Evolutionary conservation across 2,888 invertebrate species (phyloP).

Genomic region (Aphodius sticticus): DNA sequence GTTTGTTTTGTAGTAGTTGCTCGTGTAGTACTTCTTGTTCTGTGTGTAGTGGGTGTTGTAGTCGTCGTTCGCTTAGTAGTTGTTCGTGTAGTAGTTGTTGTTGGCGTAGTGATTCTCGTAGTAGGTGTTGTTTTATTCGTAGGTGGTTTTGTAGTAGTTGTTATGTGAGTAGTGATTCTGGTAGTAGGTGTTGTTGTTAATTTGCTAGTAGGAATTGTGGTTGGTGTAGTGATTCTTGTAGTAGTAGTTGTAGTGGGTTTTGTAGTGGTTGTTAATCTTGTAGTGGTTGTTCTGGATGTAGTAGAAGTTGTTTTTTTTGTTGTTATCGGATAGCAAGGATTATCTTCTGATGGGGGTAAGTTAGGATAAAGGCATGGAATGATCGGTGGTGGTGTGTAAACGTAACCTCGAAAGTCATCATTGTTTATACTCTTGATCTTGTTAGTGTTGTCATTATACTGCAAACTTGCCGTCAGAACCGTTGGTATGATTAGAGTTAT

Average conservation of each 20-base stretch:
- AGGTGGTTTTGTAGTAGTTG: background rate
- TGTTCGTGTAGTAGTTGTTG: constrained; percentile 6
- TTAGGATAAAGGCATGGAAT: background rate
- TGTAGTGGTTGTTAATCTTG: background rate
- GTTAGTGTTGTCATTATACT: background rate
- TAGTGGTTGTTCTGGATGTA: background rate
- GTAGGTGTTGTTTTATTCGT: background rate
- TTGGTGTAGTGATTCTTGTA: no score
- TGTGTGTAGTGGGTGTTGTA: background rate
- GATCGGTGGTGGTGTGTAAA: background rate
- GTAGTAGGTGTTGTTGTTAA: background rate
- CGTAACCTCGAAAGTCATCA: constrained; percentile 12
- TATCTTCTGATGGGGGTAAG: background rate
- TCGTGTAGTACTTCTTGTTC: background rate
- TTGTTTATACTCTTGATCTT: background rate
- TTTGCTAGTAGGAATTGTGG: no score
- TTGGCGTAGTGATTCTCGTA: constrained; percentile 20
- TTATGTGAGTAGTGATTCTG: background rate
- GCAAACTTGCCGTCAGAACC: background rate
- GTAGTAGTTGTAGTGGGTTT: no score
- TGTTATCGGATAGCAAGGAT: background rate
- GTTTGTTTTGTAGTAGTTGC: background rate
- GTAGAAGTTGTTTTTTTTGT: background rate
- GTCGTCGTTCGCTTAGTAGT: constrained; percentile 11
- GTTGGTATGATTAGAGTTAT: constrained; percentile 10